Evolutionary conservation across 2,888 invertebrate genomes (phyloP).

Genomic region (Mimumesa dahlbomi): DNA sequence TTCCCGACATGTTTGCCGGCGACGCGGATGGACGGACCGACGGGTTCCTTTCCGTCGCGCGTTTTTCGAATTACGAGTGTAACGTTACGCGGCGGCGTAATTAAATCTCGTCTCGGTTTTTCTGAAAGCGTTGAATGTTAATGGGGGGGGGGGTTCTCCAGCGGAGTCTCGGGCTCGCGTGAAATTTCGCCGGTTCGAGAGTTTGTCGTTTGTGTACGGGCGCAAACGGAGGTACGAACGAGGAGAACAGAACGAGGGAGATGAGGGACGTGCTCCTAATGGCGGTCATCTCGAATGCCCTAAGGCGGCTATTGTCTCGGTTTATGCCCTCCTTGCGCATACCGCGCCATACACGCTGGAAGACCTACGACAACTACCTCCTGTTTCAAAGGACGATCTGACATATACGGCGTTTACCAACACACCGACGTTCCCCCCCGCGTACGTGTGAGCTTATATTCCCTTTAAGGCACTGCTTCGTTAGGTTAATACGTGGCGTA

Average conservation of each 20-base stretch:
- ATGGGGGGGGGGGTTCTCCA: too few relatives aligned
- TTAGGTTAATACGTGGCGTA: slow-evolving; percentile 40
- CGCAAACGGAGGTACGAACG: slow-evolving; percentile 14
- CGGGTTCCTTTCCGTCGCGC: too few relatives aligned
- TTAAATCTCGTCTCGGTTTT: slow-evolving; percentile 4
- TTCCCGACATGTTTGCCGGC: too few relatives aligned
- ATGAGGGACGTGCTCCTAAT: slow-evolving; percentile 64
- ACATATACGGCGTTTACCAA: slow-evolving; percentile 21
- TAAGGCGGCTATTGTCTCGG: slow-evolving; percentile 73
- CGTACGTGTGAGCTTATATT: slow-evolving; percentile 9
- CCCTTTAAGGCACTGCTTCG: slow-evolving; percentile 40
- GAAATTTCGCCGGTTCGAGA: slow-evolving; percentile 45
- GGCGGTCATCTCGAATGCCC: slow-evolving; percentile 70
- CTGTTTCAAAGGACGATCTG: slow-evolving; percentile 47
- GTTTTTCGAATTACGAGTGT: too few relatives aligned
- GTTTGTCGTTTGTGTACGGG: slow-evolving; percentile 31
- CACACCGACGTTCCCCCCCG: slow-evolving; percentile 11
- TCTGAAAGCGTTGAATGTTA: slow-evolving; percentile 21
- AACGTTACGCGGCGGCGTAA: background rate
- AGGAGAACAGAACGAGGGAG: slow-evolving; percentile 39
- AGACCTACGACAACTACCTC: slow-evolving; percentile 43
- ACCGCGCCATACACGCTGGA: slow-evolving; percentile 38
- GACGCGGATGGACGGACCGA: too few relatives aligned
- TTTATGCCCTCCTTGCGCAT: slow-evolving; percentile 69
- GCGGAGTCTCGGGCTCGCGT: slow-evolving; percentile 12